phyloP scores from a whole-genome alignment of 2,888 invertebrate species.

The Apodemia duryi region DNA sequence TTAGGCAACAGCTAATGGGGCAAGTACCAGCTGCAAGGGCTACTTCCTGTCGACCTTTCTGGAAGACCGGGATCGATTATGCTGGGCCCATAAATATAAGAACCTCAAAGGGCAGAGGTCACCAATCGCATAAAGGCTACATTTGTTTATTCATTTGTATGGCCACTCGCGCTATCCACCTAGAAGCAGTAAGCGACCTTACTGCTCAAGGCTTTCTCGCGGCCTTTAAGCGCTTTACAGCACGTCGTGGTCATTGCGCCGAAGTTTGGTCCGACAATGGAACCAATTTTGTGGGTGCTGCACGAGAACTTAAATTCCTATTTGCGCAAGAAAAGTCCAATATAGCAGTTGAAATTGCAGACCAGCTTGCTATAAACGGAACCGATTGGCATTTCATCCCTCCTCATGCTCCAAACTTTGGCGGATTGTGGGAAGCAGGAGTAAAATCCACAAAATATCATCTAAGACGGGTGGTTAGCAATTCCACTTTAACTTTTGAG shows the following conservation, averaged over 20 bases:
- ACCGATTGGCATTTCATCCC: conserved; percentile 23
- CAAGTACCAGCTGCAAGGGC: conserved; percentile 28
- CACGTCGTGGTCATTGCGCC: conserved; percentile 24
- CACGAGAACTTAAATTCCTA: conserved; percentile 11
- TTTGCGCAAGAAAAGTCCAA: conserved; percentile 17
- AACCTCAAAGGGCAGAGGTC: conserved; percentile 30
- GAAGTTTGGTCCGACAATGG: conserved; percentile 23
- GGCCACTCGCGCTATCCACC: conserved; percentile 27
- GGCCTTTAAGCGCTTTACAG: conserved; percentile 23
- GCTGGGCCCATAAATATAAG: conserved; percentile 29
- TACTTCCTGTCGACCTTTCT: conserved; percentile 25
- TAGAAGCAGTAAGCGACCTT: conserved; percentile 29
- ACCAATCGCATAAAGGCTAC: conserved; percentile 24
- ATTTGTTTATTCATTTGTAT: conserved; percentile 21
- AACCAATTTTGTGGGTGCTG: conserved; percentile 18
- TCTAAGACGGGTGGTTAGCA: conserved; percentile 9
- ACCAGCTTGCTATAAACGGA: conserved; percentile 9
- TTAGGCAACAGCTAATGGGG: conserved; percentile 29
- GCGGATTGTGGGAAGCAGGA: conserved; percentile 19
- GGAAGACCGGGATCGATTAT: conserved; percentile 28
- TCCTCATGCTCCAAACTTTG: conserved; percentile 18
- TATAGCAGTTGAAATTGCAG: conserved; percentile 14
- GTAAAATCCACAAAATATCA: conserved; percentile 20
- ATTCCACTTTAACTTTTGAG: conserved; percentile 27
- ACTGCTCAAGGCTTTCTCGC: conserved; percentile 31